Base-by-base conservation (phyloP, 2,113 vertebrate species). In the Tapirus terrestris region DNA sequence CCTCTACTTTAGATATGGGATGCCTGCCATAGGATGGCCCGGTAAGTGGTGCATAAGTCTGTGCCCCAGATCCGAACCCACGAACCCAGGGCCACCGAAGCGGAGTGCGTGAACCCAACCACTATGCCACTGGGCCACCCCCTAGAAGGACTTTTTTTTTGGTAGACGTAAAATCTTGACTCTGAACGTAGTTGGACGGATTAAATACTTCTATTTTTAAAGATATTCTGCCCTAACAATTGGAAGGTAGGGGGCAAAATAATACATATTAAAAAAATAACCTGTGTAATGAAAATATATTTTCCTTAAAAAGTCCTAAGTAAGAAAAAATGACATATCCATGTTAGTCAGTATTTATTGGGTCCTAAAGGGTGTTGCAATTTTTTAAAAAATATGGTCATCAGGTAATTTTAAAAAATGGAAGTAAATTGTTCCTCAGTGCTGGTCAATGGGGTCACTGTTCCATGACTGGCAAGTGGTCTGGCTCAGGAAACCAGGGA, bases 291-390 rank as follows among this genome's bases (percentile, higher is more conserved):
- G 12, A 81, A 68, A 97, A 85, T 53, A 60, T 33, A 43, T 11
- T 88, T 84, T 77, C 13, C 75, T 97, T 87, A 95, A 93, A 94
- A 94, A 70, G 23, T 70, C 14, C 16, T 27, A 56, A 79, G 25
- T 82, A 91, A 43, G 48, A 51, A 61, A 91, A 39, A 65, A 43
- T 21, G 36, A 91, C 27, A 82, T 75, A 87, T 70, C 13, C 0
- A 13, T 53, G 33, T 75, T 92, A 80, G 21, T 65, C 3, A 58
- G 23, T 48, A 58, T 86, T 76, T 72, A 43, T 17, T 53, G 45
- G 31, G 20, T 61, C 83, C 31, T 94, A 75, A 86, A 91, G 56
- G 20, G 70, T 48, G 43, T 16, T 84, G 17, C 18, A 63, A 16
- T 61, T 73, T 91, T 91, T 92, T 53, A 3, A 65, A 65, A 61